Evolutionary conservation across 1,140 invertebrate species (phyloP).

Genomic region (Heliconius nattereri): DNA sequence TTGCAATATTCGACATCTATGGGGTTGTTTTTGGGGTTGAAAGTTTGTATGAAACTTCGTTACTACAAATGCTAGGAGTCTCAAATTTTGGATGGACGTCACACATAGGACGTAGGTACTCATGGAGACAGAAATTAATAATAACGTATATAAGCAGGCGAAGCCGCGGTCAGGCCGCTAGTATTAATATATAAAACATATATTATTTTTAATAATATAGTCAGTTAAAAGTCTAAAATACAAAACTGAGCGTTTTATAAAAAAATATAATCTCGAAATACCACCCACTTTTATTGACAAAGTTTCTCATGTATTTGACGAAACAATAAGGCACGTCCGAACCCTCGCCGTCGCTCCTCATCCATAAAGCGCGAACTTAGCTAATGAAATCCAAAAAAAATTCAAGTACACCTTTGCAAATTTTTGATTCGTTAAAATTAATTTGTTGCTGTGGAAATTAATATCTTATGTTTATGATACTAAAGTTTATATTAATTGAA

Average conservation of each 20-base stretch:
- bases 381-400: conserved; percentile 79
- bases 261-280: conserved; percentile 31
- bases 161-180: too few species aligned
- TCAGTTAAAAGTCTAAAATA: background rate
- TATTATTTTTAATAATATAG: too few species aligned
- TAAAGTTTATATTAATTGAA: conserved; percentile 40
- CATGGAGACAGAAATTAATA: too few species aligned
- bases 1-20: too few species aligned
- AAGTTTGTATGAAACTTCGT: too few species aligned
- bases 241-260: background rate
- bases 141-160: too few species aligned
- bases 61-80: too few species aligned
- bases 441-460: conserved; percentile 1
- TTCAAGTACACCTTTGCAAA: conserved; percentile 66
- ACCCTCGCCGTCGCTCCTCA: conserved; percentile 73
- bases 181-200: too few species aligned
- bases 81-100: too few species aligned
- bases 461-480: conserved; percentile 27
- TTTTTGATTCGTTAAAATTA: conserved; percentile 24
- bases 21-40: too few species aligned
- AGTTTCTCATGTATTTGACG: conserved; percentile 76
- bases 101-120: too few species aligned
- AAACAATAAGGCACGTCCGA: conserved; percentile 75
- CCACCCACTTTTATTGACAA: conserved; percentile 73
- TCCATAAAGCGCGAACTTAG: conserved; percentile 78